Evolutionary conservation across 2,113 vertebrate genomes (phyloP).

Genomic region (Turdus rufiventris): DNA sequence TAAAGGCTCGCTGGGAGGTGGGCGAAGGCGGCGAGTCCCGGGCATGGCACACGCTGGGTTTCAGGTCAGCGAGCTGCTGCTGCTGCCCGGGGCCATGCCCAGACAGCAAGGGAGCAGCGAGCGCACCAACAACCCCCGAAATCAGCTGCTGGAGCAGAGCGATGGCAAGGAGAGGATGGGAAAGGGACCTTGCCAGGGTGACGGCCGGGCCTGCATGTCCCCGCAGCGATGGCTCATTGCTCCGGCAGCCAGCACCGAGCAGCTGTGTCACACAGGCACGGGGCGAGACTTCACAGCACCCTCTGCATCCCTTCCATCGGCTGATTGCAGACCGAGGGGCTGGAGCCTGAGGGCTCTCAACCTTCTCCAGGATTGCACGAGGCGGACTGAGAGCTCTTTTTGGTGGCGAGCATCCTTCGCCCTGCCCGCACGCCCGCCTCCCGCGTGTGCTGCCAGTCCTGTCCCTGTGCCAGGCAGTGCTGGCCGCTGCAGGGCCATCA

Average conservation of each 20-base stretch:
- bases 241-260: not conserved
- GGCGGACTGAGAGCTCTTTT: not conserved
- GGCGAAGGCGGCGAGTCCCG: not conserved
- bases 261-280: not conserved
- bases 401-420: not conserved
- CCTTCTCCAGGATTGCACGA: not conserved
- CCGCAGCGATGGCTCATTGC: not conserved
- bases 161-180: not conserved
- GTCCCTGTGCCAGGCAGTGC: conserved; percentile 7
- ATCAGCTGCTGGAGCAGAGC: not conserved
- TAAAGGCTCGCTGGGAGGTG: not conserved
- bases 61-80: not conserved
- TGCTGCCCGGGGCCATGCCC: not conserved
- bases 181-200: not conserved
- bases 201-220: not conserved
- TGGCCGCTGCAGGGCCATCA: not conserved
- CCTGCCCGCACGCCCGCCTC: not conserved
- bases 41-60: not conserved
- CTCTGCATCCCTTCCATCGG: not conserved
- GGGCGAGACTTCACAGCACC: not conserved
- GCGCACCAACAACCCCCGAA: not conserved
- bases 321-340: not conserved
- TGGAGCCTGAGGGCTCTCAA: not conserved
- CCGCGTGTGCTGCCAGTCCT: not conserved
- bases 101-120: accelerated